phyloP scores from a whole-genome alignment of 2,797 vertebrate species.

The Knipowitschia caucasica region DNA sequence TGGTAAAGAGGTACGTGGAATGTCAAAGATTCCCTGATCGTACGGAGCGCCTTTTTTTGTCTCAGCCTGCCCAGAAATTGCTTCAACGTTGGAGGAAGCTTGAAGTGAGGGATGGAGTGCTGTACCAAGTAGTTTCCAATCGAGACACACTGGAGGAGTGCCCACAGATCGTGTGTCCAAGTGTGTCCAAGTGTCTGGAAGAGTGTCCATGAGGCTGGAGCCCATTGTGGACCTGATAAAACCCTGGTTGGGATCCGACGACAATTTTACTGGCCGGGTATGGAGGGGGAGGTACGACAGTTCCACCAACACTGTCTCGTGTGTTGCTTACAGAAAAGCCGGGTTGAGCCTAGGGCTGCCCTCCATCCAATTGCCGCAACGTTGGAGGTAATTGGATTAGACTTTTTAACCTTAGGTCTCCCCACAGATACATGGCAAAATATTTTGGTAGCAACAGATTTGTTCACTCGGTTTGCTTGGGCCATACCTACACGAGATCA shows the following conservation, averaged over 20 bases:
- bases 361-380: not conserved
- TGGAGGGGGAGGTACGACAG: not conserved
- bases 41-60: not conserved
- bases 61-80: not conserved
- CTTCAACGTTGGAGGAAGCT: not conserved
- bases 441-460: slow-evolving; percentile 7
- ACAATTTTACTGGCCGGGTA: too few relatives aligned
- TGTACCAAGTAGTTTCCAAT: not conserved
- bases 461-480: too few relatives aligned
- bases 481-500: too few relatives aligned
- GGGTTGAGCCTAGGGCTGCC: not conserved
- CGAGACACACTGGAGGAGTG: not conserved
- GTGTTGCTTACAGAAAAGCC: not conserved
- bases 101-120: not conserved
- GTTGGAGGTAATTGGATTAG: slow-evolving; percentile 1
- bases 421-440: slow-evolving; percentile 5
- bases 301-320: not conserved
- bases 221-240: not conserved
- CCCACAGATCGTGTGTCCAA: slow-evolving; percentile 6
- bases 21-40: too few relatives aligned
- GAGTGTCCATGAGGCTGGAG: not conserved
- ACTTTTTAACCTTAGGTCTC: not conserved
- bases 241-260: not conserved
- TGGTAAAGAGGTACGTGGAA: not conserved
- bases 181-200: slow-evolving; percentile 1